phyloP scores from a whole-genome alignment of 1,140 invertebrate genomes.

The Hormaphis cornu region DNA sequence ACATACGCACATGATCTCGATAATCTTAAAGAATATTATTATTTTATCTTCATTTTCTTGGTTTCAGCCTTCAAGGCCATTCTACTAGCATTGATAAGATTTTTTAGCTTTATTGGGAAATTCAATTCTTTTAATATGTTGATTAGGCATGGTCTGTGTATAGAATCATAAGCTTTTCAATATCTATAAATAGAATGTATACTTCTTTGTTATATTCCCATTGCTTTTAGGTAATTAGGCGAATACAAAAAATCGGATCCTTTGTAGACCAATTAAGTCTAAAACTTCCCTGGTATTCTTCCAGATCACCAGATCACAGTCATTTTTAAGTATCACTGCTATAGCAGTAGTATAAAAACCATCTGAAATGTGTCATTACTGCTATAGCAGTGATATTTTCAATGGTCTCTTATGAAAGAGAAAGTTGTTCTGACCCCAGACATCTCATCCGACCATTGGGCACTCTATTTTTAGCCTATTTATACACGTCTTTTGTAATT shows the following conservation, averaged over 20 bases:
- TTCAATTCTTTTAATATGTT: conserved; percentile 27
- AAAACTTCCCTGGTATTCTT: conserved; percentile 36
- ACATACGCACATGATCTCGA: too few species aligned
- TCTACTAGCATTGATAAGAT: too few species aligned
- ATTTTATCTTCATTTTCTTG: background rate
- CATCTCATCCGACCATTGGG: background rate
- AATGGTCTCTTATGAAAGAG: background rate
- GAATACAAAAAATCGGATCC: conserved; percentile 35
- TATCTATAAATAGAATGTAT: conserved; percentile 35
- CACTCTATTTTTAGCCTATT: background rate
- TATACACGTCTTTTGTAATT: background rate
- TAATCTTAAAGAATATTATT: too few species aligned
- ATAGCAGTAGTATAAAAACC: background rate
- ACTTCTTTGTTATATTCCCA: conserved; percentile 31
- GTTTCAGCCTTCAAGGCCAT: background rate
- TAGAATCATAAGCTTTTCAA: conserved; percentile 27
- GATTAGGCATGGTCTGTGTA: background rate
- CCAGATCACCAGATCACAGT: conserved; percentile 21
- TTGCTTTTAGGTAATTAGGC: conserved; percentile 22
- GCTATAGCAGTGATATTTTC: background rate
- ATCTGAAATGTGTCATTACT: background rate
- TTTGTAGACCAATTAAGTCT: conserved; percentile 25
- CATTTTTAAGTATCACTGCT: background rate
- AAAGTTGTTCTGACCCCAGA: background rate
- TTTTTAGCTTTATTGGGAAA: conserved; percentile 9